Percentiles rank a stretch among this genome's conserved stretches.
Conservation (phyloP, 2,113 vertebrate genomes). For the Pseudorasbora parva region DNA sequence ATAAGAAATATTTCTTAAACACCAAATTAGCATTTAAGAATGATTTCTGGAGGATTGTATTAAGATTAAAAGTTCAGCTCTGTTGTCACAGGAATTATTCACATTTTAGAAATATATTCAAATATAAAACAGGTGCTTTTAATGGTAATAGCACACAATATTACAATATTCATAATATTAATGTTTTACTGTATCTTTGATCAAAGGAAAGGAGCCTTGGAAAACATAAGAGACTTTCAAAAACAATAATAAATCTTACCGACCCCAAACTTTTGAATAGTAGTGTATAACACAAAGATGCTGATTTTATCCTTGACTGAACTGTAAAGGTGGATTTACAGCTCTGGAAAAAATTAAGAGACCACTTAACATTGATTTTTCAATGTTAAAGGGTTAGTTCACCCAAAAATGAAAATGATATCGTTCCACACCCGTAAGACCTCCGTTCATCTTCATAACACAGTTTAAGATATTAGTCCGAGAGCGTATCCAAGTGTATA, state of each 20-base stretch:
- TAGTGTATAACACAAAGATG: neutral
- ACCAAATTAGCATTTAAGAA: neutral
- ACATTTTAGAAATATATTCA: neutral
- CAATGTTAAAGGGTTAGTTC: too few species aligned
- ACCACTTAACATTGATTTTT: too few species aligned
- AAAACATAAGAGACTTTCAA: neutral
- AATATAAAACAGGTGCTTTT: neutral
- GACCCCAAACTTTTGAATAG: neutral
- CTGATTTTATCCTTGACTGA: neutral
- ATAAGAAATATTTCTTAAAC: neutral
- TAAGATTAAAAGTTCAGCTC: neutral
- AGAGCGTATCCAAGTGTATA: too few species aligned
- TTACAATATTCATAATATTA: neutral
- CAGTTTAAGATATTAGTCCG: too few species aligned
- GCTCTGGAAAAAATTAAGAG: too few species aligned
- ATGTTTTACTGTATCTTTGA: neutral
- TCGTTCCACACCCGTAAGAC: too few species aligned
- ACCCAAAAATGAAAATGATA: too few species aligned
- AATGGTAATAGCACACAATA: neutral
- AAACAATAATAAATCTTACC: neutral
- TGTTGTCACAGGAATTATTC: neutral
- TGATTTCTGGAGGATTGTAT: neutral
- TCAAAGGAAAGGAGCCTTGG: neutral
- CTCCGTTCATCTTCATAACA: too few species aligned
- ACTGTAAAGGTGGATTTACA: too few species aligned